Base-by-base conservation (phyloP, 2,113 vertebrate species). In the Charadrius vociferus region DNA sequence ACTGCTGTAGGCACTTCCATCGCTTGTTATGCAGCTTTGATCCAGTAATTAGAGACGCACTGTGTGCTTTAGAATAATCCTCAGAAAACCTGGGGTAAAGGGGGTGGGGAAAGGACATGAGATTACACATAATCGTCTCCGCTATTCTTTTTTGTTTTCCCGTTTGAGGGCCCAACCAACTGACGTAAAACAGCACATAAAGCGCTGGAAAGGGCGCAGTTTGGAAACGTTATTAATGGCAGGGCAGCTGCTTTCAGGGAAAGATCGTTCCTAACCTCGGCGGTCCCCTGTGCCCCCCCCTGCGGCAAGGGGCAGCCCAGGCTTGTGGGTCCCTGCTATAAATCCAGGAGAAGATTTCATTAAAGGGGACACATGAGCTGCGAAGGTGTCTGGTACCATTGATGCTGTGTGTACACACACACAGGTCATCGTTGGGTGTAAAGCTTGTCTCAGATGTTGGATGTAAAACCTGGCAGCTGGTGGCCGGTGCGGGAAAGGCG, bases 311-410 rank as follows among this genome's bases (percentile, higher is more conserved):
- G 26, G 18, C 34, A 34, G 41, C 67, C 30, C 18, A 7, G 47
- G 47, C 8, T 24, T 23, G 3, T 3, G 36, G 20, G 27, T 39
- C 39, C 32, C 16, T 39, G 3, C 3, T 26, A 0, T 9, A 19
- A 65, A 58, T 29, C 53, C 36, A 17, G 56, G 61, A 22, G 47
- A 50, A 36, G 36, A 32, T 39, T 21, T 36, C 7, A 1, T 36
- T 24, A 2, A 16, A 55, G 55, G 43, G 39, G 32, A 3, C 29
- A 15, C 10, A 1, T 3, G 39, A 78, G 59, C 23, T 23, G 65
- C 22, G 1, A 1, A 49, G 65, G 19, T 23, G 2, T 16, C 43
- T 13, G 2, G 9, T 20, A 2, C 1, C 5, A 0, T 2, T 3
- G 43, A 1, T 23, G 62, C 61, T 6, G 10, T 6, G 3, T 5